A percentile compares a stretch with the other conserved stretches of the same genome.
These are phyloP conservation scores for Xerus rutilus DNA, from an alignment of 2,797 vertebrate species.

Conservation along the genomic window DNA sequence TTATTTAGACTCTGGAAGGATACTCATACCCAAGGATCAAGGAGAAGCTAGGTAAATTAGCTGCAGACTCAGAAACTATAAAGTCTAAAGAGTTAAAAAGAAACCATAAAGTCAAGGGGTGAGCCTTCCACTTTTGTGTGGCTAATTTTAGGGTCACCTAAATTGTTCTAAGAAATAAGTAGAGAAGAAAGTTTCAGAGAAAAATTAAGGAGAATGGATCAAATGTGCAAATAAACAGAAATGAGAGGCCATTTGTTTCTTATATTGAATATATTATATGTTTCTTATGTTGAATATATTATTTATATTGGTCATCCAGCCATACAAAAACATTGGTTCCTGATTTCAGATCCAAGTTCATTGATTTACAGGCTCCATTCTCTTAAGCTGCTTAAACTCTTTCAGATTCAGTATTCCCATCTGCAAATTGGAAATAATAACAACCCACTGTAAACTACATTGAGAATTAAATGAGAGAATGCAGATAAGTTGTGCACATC, in stretches of 20 bases:
- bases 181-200: background rate
- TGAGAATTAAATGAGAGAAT: background rate
- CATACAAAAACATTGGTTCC: background rate
- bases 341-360: background rate
- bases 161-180: slow-evolving; percentile 18
- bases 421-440: background rate
- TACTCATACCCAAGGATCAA: background rate
- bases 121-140: background rate
- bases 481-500: background rate
- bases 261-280: background rate
- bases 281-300: background rate
- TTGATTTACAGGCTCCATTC: background rate
- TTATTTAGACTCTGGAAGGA: background rate
- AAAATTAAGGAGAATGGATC: background rate
- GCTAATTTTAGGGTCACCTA: background rate
- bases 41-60: background rate
- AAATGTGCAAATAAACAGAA: slow-evolving; percentile 25
- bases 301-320: background rate
- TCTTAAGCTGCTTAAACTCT: background rate
- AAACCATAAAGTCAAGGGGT: background rate
- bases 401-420: background rate
- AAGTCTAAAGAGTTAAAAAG: background rate
- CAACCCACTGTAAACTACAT: background rate
- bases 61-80: background rate
- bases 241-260: background rate